These are phyloP conservation scores for Diorhabda carinulata DNA, from an alignment of 1,140 invertebrate species.

Conservation along the genomic window DNA sequence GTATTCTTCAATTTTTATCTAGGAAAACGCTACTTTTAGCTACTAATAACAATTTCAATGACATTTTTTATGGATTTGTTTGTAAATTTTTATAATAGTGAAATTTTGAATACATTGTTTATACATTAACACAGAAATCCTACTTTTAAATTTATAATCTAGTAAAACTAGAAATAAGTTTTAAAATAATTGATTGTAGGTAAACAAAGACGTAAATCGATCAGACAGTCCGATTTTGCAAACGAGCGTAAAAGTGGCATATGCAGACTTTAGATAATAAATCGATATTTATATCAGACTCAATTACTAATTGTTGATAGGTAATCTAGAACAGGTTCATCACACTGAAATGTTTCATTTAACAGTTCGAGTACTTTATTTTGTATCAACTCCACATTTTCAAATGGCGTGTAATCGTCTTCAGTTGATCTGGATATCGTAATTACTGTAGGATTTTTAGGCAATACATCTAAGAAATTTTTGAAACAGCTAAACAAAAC, in stretches of 20 bases:
- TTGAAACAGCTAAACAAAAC: constrained; percentile 58
- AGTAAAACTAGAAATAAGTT: too few species aligned
- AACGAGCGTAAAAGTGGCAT: too few species aligned
- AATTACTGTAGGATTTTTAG: constrained; percentile 64
- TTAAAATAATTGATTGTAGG: too few species aligned
- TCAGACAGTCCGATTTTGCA: too few species aligned
- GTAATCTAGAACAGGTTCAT: constrained; percentile 24
- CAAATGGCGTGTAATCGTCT: constrained; percentile 84
- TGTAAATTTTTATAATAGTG: not conserved
- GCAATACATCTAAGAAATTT: constrained; percentile 58
- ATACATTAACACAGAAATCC: too few species aligned
- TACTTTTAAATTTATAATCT: too few species aligned
- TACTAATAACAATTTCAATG: not conserved
- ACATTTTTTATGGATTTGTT: not conserved
- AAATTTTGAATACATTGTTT: not conserved
- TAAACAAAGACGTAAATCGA: too few species aligned
- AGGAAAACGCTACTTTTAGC: not conserved
- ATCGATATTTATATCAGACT: not conserved
- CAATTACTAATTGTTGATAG: not conserved
- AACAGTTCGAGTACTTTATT: constrained; percentile 54
- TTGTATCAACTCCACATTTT: constrained; percentile 72
- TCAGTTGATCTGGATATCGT: constrained; percentile 77
- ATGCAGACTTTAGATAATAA: too few species aligned
- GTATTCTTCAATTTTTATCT: too few species aligned
- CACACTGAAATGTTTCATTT: constrained; percentile 40